These are phyloP conservation scores for Sebastes goodei DNA, from an alignment of 2,797 vertebrate species.

Conservation along the genomic window DNA sequence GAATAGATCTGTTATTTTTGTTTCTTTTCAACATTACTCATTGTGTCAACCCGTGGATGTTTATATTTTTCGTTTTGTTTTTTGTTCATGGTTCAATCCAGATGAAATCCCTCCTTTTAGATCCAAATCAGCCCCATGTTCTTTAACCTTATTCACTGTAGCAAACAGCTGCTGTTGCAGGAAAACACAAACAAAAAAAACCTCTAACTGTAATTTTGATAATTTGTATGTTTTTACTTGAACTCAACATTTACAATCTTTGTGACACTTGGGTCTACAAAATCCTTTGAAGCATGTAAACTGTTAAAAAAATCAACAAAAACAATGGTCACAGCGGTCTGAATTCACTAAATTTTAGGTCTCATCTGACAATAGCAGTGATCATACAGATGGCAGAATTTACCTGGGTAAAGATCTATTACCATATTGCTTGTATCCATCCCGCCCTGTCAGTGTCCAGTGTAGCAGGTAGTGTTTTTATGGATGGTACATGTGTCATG, in stretches of 20 bases:
- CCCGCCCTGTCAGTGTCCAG: constrained; percentile 43
- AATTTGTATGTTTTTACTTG: constrained; percentile 68
- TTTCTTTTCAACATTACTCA: constrained; percentile 38
- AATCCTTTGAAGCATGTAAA: constrained; percentile 28
- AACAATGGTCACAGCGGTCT: constrained; percentile 3
- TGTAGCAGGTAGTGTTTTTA: constrained; percentile 52
- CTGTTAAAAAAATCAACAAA: not conserved
- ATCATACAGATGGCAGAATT: constrained; percentile 25
- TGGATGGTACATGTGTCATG: constrained; percentile 60
- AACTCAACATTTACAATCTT: constrained; percentile 58
- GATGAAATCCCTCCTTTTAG: constrained; percentile 44
- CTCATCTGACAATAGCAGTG: constrained; percentile 11
- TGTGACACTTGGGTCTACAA: constrained; percentile 36
- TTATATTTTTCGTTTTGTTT: constrained; percentile 10
- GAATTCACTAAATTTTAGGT: constrained; percentile 15
- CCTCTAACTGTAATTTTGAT: constrained; percentile 54
- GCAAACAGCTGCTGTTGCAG: constrained; percentile 58
- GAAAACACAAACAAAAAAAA: constrained; percentile 44
- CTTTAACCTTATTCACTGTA: constrained; percentile 50
- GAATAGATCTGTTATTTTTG: constrained; percentile 37
- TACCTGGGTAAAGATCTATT: constrained; percentile 21
- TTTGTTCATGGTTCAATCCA: constrained; percentile 38
- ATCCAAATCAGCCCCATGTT: constrained; percentile 41
- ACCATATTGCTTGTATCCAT: constrained; percentile 44
- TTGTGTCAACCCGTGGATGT: constrained; percentile 59